These are phyloP conservation scores for Knipowitschia caucasica DNA, from an alignment of 2,797 vertebrate species.

Conservation along the genomic window DNA sequence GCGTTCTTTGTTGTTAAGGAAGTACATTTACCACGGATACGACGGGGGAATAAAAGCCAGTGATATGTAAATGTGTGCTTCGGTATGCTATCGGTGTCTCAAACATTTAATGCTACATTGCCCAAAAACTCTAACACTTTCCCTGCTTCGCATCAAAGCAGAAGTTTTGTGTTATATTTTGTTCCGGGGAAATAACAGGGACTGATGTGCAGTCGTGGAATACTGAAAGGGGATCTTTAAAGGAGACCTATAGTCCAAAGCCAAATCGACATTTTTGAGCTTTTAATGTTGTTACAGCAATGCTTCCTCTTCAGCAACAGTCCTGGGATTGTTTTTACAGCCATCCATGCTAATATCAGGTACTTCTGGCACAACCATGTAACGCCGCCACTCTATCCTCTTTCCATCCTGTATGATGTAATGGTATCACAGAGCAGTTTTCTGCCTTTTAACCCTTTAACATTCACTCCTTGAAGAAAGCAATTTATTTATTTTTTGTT, in stretches of 20 bases:
- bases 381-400: too few relatives aligned
- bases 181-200: background rate
- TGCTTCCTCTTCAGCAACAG: too few relatives aligned
- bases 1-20: conserved; percentile 9
- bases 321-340: too few relatives aligned
- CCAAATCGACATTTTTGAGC: too few relatives aligned
- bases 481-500: too few relatives aligned
- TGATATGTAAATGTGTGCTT: conserved; percentile 1
- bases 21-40: conserved; percentile 27
- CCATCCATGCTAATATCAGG: too few relatives aligned
- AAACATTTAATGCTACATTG: background rate
- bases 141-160: background rate
- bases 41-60: background rate
- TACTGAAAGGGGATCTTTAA: background rate
- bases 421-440: too few relatives aligned
- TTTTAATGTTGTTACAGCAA: too few relatives aligned
- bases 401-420: too few relatives aligned
- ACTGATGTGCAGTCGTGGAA: background rate
- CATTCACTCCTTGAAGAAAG: too few relatives aligned
- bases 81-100: background rate
- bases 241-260: background rate
- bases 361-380: too few relatives aligned
- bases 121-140: background rate
- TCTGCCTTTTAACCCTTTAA: too few relatives aligned
- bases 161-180: background rate